Base-by-base conservation (phyloP, 2,888 invertebrate genomes). In the Athalia cordata region DNA sequence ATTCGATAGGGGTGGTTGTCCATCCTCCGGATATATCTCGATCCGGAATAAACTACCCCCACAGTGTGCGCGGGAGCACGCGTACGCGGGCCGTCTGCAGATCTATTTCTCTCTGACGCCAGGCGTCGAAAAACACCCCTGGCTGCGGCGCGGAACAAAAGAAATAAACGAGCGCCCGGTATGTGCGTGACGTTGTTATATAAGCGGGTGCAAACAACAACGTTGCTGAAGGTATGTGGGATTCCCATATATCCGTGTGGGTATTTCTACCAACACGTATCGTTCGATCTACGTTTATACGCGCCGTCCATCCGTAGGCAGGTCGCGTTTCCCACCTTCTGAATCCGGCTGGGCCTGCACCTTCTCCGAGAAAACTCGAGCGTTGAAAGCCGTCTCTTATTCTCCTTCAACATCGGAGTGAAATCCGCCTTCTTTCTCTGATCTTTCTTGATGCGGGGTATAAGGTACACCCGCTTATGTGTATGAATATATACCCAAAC, bases 161-260 rank as follows among this genome's bases (percentile, higher is more conserved):
- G 88, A 89, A 89, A 89, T 87, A 88, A 89, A 89, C 87, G 88
- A 89, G 87, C 84, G 84, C 82, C 83, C 83, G 82, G 86, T 86
- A 85, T 88, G 88, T 87, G 87, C 86, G 86, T 88, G 89, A 89
- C 88, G 84, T 88, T 87, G 86, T 87, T 89, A 86, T 88, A 88
- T 88, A 87, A 87, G 84, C 82, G 85, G 83, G 86, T 85, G 84
- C 84, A 86, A 87, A 86, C 85, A 88, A 85, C 81, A 81, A 79
- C 78, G 79, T 45, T 52, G 64, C 57, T 47, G 52, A 43, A 49
- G 72, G 55, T 61, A 66, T 29, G 49, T 66, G 45, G 43, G 67
- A 65, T 57, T 49, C 11, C 74, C 43, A 57, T 59, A 64, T n/a
- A 45, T 57, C 7, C 45, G 47, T 59, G 52, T 45, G 7, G 59